phyloP scores from a whole-genome alignment of 2,113 vertebrate species.

The Xyliphius kryptos region DNA sequence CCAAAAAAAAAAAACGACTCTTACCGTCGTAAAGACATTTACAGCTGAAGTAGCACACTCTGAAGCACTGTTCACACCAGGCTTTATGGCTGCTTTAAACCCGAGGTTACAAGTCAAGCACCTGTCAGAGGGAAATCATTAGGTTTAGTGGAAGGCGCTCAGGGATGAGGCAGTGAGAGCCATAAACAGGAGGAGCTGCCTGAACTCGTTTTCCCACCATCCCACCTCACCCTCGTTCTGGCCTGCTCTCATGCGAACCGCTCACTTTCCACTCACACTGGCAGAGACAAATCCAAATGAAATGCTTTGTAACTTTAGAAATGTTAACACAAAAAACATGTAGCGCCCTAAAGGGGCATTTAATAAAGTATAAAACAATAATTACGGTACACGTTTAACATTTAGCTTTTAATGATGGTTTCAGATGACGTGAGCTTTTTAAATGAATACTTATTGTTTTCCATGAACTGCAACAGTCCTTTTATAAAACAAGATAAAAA shows the following conservation, averaged over 20 bases:
- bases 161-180: slow-evolving; percentile 11
- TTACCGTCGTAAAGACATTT: slow-evolving; percentile 5
- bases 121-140: slow-evolving; percentile 36
- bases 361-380: slow-evolving; percentile 23
- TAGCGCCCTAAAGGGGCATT: neutral
- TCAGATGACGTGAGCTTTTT: slow-evolving; percentile 36
- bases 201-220: slow-evolving; percentile 2
- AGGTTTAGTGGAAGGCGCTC: slow-evolving; percentile 14
- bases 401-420: slow-evolving; percentile 25
- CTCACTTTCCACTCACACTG: slow-evolving; percentile 21
- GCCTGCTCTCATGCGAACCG: slow-evolving; percentile 22
- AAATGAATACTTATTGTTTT: slow-evolving; percentile 38
- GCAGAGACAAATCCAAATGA: slow-evolving; percentile 12
- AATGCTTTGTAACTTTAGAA: slow-evolving; percentile 9
- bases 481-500: slow-evolving; percentile 26
- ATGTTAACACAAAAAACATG: neutral
- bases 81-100: slow-evolving; percentile 25
- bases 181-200: slow-evolving; percentile 29
- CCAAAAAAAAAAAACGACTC: neutral
- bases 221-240: neutral
- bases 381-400: slow-evolving; percentile 31
- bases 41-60: slow-evolving; percentile 1
- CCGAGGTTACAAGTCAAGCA: slow-evolving; percentile 10
- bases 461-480: slow-evolving; percentile 36
- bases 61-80: neutral